Percentiles rank a stretch among this genome's conserved stretches.
Conservation (phyloP, 2,797 vertebrate genomes). For the Leuciscus waleckii region DNA sequence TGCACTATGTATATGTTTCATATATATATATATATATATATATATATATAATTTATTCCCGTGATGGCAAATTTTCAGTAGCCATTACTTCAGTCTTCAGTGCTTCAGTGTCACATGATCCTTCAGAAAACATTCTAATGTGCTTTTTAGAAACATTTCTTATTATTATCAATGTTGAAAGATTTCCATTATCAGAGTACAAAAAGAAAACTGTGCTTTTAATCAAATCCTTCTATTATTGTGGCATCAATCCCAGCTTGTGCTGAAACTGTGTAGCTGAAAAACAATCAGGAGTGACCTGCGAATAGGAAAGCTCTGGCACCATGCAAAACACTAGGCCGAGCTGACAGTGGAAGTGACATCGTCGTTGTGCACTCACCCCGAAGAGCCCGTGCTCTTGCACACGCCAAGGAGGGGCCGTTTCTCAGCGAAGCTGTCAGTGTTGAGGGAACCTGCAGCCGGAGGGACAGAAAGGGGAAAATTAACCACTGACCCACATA, state of each 20-base stretch:
- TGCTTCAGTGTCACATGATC: background rate
- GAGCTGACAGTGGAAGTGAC: slow-evolving; percentile 53
- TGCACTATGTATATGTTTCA: no score
- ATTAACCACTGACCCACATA: slow-evolving; percentile 66
- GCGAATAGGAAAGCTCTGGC: slow-evolving; percentile 18
- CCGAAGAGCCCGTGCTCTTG: slow-evolving; percentile 95
- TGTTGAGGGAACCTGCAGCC: slow-evolving; percentile 86
- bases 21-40: no score
- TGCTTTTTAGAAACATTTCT: background rate
- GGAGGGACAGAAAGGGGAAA: slow-evolving; percentile 54
- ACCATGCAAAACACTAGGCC: slow-evolving; percentile 3
- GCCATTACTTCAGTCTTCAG: background rate
- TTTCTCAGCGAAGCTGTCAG: slow-evolving; percentile 93
- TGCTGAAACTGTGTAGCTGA: background rate
- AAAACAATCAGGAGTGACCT: slow-evolving; percentile 24
- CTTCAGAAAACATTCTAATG: no score
- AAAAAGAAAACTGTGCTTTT: background rate
- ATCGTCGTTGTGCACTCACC: slow-evolving; percentile 82
- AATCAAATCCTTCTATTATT: background rate
- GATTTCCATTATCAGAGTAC: background rate
- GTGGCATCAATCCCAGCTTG: background rate
- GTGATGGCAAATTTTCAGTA: background rate
- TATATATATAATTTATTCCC: background rate
- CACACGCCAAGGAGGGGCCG: slow-evolving; percentile 94
- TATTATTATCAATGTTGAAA: background rate